Conservation (phyloP, 2,888 invertebrate species). For the Iphiclides podalirius region DNA sequence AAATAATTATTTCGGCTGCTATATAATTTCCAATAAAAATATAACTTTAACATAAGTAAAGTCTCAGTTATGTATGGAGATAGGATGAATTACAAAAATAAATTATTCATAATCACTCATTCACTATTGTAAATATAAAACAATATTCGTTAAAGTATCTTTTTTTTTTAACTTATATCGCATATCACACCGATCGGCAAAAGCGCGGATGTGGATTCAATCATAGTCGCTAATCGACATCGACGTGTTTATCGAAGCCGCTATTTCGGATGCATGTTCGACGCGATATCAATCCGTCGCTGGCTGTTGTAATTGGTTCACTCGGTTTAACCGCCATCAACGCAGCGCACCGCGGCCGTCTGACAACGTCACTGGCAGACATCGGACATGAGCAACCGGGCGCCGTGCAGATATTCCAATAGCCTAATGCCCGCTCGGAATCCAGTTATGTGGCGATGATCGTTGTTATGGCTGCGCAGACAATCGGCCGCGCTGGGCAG, state of each 20-base stretch:
- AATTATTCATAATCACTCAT: too few relatives aligned
- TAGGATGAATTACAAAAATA: too few relatives aligned
- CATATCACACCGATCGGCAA: too few relatives aligned
- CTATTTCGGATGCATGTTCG: slow-evolving; percentile 48
- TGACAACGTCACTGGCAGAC: too few relatives aligned
- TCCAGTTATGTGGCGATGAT: slow-evolving; percentile 50
- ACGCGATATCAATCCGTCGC: slow-evolving; percentile 52
- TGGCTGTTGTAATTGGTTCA: slow-evolving; percentile 37
- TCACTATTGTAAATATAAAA: too few relatives aligned
- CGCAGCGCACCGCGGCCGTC: too few relatives aligned
- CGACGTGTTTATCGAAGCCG: slow-evolving; percentile 49
- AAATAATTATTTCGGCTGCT: too few relatives aligned
- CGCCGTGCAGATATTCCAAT: slow-evolving; percentile 23
- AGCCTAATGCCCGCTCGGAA: slow-evolving; percentile 20
- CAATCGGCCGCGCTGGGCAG: slow-evolving; percentile 43
- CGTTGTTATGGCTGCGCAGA: slow-evolving; percentile 46
- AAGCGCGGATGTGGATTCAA: slow-evolving; percentile 20
- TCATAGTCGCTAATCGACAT: slow-evolving; percentile 30
- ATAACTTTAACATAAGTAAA: too few relatives aligned
- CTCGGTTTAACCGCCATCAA: slow-evolving; percentile 44
- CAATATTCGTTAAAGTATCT: too few relatives aligned
- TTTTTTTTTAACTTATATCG: too few relatives aligned
- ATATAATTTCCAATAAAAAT: too few relatives aligned
- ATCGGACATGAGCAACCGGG: neutral
- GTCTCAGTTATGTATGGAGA: too few relatives aligned